Evolutionary conservation across 1,140 invertebrate genomes (phyloP).

Genomic region (Drosophila elegans): DNA sequence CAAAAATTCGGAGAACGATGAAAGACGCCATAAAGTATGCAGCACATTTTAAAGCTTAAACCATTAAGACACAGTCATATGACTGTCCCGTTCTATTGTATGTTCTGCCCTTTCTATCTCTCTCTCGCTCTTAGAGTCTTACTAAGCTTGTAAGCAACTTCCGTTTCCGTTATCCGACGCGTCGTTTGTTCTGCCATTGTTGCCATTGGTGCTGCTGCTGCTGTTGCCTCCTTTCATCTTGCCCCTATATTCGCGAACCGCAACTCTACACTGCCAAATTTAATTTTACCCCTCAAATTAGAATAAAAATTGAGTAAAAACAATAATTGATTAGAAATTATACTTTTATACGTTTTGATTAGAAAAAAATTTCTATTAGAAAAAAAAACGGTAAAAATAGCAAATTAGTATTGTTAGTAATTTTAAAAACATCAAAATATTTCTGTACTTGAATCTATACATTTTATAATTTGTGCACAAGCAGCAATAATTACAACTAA

Average conservation of each 20-base stretch:
- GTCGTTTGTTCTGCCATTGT: conserved; percentile 68
- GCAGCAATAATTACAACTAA: too few relatives aligned
- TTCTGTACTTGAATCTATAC: too few relatives aligned
- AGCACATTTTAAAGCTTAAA: conserved; percentile 66
- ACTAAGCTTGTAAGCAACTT: conserved; percentile 73
- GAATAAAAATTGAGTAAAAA: too few relatives aligned
- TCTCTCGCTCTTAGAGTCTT: conserved; percentile 23
- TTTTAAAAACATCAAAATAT: too few relatives aligned
- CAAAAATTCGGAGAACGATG: conserved; percentile 35
- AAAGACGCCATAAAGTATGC: conserved; percentile 48
- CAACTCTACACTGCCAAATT: background rate
- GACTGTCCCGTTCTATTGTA: conserved; percentile 9
- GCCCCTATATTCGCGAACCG: conserved; percentile 2
- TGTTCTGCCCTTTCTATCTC: background rate
- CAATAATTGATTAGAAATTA: too few relatives aligned
- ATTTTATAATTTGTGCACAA: too few relatives aligned
- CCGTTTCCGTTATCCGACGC: conserved; percentile 77
- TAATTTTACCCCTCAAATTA: too few relatives aligned
- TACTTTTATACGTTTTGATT: too few relatives aligned
- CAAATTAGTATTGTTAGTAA: too few relatives aligned
- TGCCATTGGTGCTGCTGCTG: conserved; percentile 45
- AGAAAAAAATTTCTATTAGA: too few relatives aligned
- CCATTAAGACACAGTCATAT: conserved; percentile 46
- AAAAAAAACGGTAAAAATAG: too few relatives aligned
- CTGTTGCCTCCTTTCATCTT: conserved; percentile 20